phyloP scores from a whole-genome alignment of 2,113 vertebrate species.

The Cnemophilus loriae region DNA sequence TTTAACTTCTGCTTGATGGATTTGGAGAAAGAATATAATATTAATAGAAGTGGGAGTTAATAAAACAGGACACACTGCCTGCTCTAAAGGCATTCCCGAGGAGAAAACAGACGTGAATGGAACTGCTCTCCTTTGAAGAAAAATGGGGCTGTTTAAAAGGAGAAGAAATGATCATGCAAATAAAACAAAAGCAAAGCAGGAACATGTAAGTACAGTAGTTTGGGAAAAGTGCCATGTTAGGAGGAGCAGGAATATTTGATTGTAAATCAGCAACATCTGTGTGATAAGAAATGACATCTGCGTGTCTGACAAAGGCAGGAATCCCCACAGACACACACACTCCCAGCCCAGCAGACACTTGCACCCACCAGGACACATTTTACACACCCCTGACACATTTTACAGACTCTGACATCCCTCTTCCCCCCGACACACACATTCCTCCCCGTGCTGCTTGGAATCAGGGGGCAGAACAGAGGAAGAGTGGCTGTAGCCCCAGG shows the following conservation, averaged over 20 bases:
- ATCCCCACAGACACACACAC: neutral
- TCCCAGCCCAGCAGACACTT: neutral
- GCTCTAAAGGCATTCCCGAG: constrained; percentile 19
- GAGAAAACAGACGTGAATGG: constrained; percentile 5
- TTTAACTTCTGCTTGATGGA: constrained; percentile 60
- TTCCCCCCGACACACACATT: rapidly evolving
- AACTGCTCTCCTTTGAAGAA: constrained; percentile 23
- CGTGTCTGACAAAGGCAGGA: neutral
- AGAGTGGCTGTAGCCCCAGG: neutral
- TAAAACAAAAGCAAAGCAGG: constrained; percentile 3
- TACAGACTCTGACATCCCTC: neutral
- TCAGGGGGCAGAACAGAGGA: neutral
- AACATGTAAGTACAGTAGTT: constrained; percentile 45
- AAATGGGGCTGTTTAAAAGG: neutral
- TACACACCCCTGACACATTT: neutral
- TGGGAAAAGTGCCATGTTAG: constrained; percentile 46
- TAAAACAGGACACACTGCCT: constrained; percentile 46
- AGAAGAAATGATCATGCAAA: neutral
- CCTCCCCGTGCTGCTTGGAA: neutral
- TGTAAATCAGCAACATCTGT: constrained; percentile 53
- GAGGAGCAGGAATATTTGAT: constrained; percentile 55
- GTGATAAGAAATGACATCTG: constrained; percentile 55
- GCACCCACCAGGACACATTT: neutral
- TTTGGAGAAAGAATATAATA: constrained; percentile 53
- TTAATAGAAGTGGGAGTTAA: constrained; percentile 52